A percentile compares a stretch with the other conserved stretches of the same genome.
Conservation (phyloP, 2,113 vertebrate genomes). For the Phalacrocorax aristotelis region DNA sequence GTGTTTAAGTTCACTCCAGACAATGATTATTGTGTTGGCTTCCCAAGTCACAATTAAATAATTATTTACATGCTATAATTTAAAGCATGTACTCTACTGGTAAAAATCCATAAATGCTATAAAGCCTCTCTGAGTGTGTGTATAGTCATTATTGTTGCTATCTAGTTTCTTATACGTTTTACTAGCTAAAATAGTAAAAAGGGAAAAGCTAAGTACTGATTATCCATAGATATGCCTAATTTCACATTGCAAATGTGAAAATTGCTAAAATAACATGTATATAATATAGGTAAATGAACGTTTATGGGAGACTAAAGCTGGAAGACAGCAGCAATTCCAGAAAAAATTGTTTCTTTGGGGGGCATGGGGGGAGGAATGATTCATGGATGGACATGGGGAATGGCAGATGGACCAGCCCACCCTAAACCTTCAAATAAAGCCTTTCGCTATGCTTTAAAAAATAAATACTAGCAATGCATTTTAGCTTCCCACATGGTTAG, state of each 20-base stretch:
- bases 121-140: not conserved
- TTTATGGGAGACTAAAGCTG: not conserved
- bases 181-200: conserved; percentile 41
- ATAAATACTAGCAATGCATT: conserved; percentile 17
- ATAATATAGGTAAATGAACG: not conserved
- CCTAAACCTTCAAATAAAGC: conserved; percentile 18
- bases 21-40: not conserved
- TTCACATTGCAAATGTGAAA: not conserved
- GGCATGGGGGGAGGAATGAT: too few relatives aligned
- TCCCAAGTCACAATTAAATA: conserved; percentile 10
- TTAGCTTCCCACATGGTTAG: conserved; percentile 52
- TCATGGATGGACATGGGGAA: too few relatives aligned
- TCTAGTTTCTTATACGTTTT: not conserved
- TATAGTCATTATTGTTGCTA: not conserved
- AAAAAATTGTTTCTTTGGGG: conserved; percentile 27
- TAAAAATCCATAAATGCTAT: not conserved
- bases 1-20: not conserved
- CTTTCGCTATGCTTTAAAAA: conserved; percentile 40
- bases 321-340: not conserved
- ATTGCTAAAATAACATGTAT: not conserved
- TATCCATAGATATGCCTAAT: conserved; percentile 18
- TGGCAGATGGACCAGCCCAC: not conserved
- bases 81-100: not conserved
- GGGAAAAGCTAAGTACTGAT: conserved; percentile 8
- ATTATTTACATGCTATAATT: not conserved